Percentiles rank a stretch among this genome's conserved stretches.
These are phyloP conservation scores for Phalanger gymnotis DNA, from an alignment of 2,797 vertebrate genomes.

Conservation along the genomic window DNA sequence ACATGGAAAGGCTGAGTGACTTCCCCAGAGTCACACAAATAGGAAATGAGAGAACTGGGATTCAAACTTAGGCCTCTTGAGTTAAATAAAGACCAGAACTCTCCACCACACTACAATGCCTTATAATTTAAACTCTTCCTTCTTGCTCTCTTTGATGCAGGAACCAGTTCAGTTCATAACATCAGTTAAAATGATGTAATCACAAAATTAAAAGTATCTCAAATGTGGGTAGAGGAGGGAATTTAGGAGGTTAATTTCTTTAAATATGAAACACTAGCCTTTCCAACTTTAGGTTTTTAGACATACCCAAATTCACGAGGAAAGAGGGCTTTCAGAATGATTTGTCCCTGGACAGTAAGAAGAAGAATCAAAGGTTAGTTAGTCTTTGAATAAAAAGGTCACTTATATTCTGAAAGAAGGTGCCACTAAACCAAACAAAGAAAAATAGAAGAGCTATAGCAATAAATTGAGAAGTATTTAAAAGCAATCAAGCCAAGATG, in stretches of 20 bases:
- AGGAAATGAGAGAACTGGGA: neutral
- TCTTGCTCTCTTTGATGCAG: neutral
- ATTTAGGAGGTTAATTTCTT: neutral
- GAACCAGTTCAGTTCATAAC: neutral
- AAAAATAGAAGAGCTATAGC: slow-evolving; percentile 72
- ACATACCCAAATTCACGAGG: neutral
- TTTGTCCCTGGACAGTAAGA: slow-evolving; percentile 51
- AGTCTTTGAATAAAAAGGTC: slow-evolving; percentile 22
- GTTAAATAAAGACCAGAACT: neutral
- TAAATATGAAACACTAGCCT: neutral
- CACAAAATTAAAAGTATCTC: neutral
- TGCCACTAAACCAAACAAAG: slow-evolving; percentile 64
- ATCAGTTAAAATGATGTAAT: neutral
- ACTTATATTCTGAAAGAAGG: slow-evolving; percentile 65
- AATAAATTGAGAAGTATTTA: slow-evolving; percentile 79
- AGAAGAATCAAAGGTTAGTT: slow-evolving; percentile 62
- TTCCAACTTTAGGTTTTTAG: neutral
- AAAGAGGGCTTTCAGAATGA: neutral
- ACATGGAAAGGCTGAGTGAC: neutral
- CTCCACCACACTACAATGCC: neutral
- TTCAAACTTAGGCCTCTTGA: neutral
- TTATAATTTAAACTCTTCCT: neutral
- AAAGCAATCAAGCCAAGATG: slow-evolving; percentile 80
- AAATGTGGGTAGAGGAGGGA: neutral
- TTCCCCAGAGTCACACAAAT: neutral